Evolutionary conservation across 2,888 invertebrate species (phyloP), one percentile per base, ranked within the genome.

Genomic region (Chalcosyrphus nemorum): DNA sequence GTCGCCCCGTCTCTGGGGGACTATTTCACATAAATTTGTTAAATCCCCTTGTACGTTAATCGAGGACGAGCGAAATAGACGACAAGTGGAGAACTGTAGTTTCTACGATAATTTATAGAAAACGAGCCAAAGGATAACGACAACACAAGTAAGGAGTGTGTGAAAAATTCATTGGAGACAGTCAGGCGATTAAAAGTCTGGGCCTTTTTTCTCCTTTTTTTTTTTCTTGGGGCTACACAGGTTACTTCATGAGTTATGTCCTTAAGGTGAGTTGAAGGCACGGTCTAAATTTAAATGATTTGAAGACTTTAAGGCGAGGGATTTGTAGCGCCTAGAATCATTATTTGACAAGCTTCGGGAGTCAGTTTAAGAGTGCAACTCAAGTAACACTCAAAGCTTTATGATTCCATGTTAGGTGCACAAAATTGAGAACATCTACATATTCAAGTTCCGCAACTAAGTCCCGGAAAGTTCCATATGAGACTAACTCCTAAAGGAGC

Each of bases 101-200:
- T n/a, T 72, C 43, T 50, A 52, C 35, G 66, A 74, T 74, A 74
- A 80, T 66, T 80, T 80, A 80, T 80, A 74, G 50, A 75, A 41
- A 56, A 45, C 11, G n/a, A 61, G 17, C 63, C 19, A 13, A 21
- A 43, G 24, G 59, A 80, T 68, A 68, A 72, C 27, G 68, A 32
- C 24, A 43, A 43, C 63, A 77, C 35, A 29, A 38, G 15, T 41
- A 63, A n/a, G 38, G 56, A 41, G 43, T 52, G 65, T 43, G 41
- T 61, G 32, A 1, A 19, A 35, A 54, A 61, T 75, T 75, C 66
- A 74, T 74, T 38, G 61, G 43, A 52, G 27, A 56, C 21, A 68
- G 61, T 68, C 74, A 68, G 63, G 74, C 61, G 59, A 81, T 81
- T 74, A 59, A 50, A 72, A 45, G 59, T 59, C 65, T 66, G 65